Conservation (phyloP, 1,140 invertebrate genomes). For the Magallana gigas region DNA sequence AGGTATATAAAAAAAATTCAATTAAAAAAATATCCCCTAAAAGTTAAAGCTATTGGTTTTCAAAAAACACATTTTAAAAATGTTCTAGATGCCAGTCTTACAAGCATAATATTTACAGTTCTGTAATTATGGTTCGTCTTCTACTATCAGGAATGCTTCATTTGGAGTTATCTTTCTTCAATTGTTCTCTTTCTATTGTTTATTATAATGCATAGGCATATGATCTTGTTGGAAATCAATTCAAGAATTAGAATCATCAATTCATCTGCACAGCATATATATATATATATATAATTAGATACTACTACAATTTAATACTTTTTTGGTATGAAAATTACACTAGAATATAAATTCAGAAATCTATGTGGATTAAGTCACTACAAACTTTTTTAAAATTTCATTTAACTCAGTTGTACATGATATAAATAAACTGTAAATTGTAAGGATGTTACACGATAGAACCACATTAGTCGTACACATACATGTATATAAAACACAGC, state of each 20-base stretch:
- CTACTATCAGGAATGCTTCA: background rate
- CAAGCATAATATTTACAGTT: slow-evolving; percentile 15
- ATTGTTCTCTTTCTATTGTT: too few relatives aligned
- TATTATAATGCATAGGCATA: too few relatives aligned
- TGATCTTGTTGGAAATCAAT: too few relatives aligned
- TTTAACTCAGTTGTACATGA: background rate
- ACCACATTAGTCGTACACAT: background rate
- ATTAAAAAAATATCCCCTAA: slow-evolving; percentile 1
- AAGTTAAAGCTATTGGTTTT: slow-evolving; percentile 21
- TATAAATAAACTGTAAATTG: background rate
- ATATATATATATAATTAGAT: too few relatives aligned
- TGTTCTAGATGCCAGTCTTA: background rate
- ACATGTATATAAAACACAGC: background rate
- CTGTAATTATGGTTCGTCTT: background rate
- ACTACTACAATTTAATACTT: too few relatives aligned
- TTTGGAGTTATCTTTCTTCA: too few relatives aligned
- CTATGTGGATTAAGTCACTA: background rate
- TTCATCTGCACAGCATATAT: too few relatives aligned
- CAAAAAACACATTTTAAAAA: background rate
- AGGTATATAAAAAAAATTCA: slow-evolving; percentile 11
- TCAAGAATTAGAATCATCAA: too few relatives aligned
- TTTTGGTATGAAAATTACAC: too few relatives aligned
- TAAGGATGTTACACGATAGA: background rate
- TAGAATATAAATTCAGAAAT: too few relatives aligned
- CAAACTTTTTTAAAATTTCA: background rate